Percentiles rank a stretch among this genome's conserved stretches.
phyloP scores from a whole-genome alignment of 2,888 invertebrate species.

The Ellobium chinense region DNA sequence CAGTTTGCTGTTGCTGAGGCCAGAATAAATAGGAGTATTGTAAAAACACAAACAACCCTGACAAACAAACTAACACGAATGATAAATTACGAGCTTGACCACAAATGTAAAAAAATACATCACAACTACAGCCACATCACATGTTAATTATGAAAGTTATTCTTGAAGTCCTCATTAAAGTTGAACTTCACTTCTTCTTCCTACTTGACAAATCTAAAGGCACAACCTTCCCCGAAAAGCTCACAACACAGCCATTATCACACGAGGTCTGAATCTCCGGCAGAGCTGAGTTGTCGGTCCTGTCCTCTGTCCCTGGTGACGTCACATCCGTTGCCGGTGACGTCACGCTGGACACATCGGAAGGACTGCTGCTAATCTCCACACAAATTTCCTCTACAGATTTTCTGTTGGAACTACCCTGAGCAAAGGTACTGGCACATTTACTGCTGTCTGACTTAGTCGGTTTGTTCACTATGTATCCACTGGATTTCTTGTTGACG shows the following conservation, averaged over 20 bases:
- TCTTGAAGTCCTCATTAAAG: no score
- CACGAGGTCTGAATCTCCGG: slow-evolving; percentile 40
- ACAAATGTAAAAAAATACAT: background rate
- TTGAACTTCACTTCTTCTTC: slow-evolving; percentile 36
- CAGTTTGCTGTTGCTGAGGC: no score
- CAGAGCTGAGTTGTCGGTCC: slow-evolving; percentile 38
- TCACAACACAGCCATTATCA: slow-evolving; percentile 22
- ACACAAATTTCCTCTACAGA: slow-evolving; percentile 44
- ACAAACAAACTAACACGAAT: no score
- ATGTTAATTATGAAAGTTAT: no score
- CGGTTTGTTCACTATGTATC: background rate
- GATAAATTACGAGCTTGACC: no score
- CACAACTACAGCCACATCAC: background rate
- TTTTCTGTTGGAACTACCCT: background rate
- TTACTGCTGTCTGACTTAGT: background rate
- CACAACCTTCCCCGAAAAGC: slow-evolving; percentile 12
- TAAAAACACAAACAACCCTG: no score
- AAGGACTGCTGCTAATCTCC: slow-evolving; percentile 41
- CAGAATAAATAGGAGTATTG: no score
- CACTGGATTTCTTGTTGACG: background rate
- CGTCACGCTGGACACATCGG: slow-evolving; percentile 37
- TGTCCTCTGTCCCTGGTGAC: slow-evolving; percentile 51
- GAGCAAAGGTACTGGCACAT: background rate
- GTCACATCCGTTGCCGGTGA: slow-evolving; percentile 48
- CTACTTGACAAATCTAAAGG: slow-evolving; percentile 34